Percentiles rank a stretch among this genome's conserved stretches.
Evolutionary conservation across 2,888 invertebrate genomes (phyloP).

Genomic region (Tridacna crocea): DNA sequence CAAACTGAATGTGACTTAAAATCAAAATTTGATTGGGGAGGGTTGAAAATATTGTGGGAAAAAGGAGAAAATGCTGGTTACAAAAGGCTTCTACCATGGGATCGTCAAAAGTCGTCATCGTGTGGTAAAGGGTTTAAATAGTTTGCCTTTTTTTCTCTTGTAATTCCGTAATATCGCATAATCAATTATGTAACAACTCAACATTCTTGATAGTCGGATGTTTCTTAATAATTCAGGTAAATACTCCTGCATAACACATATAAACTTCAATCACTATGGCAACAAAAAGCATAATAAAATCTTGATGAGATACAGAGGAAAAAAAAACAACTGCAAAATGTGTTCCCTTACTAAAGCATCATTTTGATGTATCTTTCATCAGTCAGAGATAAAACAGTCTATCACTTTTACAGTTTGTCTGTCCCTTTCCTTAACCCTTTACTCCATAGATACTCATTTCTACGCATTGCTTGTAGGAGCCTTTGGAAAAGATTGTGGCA

Average conservation of each 20-base stretch:
- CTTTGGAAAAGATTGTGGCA: neutral
- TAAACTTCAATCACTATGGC: constrained; percentile 38
- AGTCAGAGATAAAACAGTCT: neutral
- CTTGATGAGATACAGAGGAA: constrained; percentile 1
- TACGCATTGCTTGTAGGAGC: no score
- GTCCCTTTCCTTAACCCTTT: neutral
- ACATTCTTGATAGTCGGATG: neutral
- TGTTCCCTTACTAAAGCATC: neutral
- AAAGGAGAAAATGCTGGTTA: neutral
- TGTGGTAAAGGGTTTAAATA: no score
- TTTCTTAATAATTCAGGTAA: neutral
- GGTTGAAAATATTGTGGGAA: no score
- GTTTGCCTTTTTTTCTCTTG: no score
- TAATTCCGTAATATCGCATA: neutral
- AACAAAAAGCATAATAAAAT: constrained; percentile 55
- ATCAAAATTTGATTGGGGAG: no score
- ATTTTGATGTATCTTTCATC: constrained; percentile 8
- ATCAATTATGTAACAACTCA: neutral
- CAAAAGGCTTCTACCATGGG: no score
- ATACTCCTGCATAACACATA: neutral
- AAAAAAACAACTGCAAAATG: constrained; percentile 10
- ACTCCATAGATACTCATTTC: neutral
- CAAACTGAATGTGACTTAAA: no score
- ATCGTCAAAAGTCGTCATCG: no score
- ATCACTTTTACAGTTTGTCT: no score